Evolutionary conservation across 2,888 invertebrate species (phyloP).

Genomic region (Periphyllus acericola): DNA sequence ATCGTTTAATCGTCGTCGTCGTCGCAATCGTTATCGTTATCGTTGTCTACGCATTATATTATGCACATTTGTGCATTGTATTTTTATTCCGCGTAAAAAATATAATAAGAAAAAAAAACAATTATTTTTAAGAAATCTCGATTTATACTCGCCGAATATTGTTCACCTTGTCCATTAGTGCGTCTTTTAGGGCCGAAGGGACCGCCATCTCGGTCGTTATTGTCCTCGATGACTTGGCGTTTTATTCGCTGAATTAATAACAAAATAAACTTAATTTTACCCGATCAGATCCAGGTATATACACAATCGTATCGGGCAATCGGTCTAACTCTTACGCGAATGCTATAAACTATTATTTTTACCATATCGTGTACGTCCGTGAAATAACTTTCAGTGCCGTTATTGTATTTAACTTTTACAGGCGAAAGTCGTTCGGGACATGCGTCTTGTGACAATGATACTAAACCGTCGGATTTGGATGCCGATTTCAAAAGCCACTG

Average conservation of each 20-base stretch:
- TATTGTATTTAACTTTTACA: constrained; percentile 48
- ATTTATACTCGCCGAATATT: constrained; percentile 37
- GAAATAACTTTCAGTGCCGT: constrained; percentile 26
- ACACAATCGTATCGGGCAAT: not conserved
- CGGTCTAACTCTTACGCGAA: not conserved
- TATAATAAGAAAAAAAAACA: constrained; percentile 6
- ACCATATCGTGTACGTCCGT: not conserved
- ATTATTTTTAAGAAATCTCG: not conserved
- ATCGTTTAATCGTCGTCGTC: constrained; percentile 13
- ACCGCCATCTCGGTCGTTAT: constrained; percentile 40
- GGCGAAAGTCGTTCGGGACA: constrained; percentile 30
- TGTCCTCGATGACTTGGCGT: constrained; percentile 56
- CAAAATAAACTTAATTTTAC: constrained; percentile 46
- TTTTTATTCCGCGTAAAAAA: constrained; percentile 10
- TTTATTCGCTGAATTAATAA: constrained; percentile 23
- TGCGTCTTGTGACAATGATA: constrained; percentile 21
- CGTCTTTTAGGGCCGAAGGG: constrained; percentile 41
- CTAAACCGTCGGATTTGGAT: constrained; percentile 42
- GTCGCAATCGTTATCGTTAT: not conserved
- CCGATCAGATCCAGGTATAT: constrained; percentile 2
- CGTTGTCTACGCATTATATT: not conserved
- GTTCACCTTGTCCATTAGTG: constrained; percentile 46
- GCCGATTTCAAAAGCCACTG: not conserved
- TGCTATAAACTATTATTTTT: not conserved
- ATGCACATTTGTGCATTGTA: not conserved